phyloP scores from a whole-genome alignment of 2,888 invertebrate genomes.

The Pasiphila rectangulata region DNA sequence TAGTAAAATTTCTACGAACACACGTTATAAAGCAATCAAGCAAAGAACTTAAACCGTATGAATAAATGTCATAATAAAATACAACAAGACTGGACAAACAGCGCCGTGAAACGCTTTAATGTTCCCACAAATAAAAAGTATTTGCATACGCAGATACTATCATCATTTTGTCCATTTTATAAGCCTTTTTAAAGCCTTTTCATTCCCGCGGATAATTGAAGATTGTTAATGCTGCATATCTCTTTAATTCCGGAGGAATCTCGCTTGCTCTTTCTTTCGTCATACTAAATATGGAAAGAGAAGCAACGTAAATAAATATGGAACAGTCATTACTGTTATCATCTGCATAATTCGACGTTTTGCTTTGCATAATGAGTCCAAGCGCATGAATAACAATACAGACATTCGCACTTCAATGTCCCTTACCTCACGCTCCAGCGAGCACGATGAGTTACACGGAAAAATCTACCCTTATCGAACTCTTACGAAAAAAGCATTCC shows the following conservation, averaged over 20 bases:
- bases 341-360: slow-evolving; percentile 65
- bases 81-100: slow-evolving; percentile 19
- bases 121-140: slow-evolving; percentile 27
- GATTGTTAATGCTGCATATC: slow-evolving; percentile 23
- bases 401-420: slow-evolving; percentile 47
- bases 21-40: slow-evolving; percentile 12
- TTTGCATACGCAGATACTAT: slow-evolving; percentile 28
- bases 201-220: slow-evolving; percentile 19
- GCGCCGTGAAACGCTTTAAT: slow-evolving; percentile 22
- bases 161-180: slow-evolving; percentile 28
- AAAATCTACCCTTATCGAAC: slow-evolving; percentile 16
- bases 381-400: slow-evolving; percentile 55
- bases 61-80: slow-evolving; percentile 9
- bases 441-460: slow-evolving; percentile 26
- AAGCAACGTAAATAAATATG: slow-evolving; percentile 49
- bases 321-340: slow-evolving; percentile 56
- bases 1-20: slow-evolving; percentile 6
- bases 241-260: slow-evolving; percentile 9
- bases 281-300: slow-evolving; percentile 38
- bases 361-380: slow-evolving; percentile 60
- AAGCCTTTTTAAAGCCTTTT: slow-evolving; percentile 26
- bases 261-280: slow-evolving; percentile 15
- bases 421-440: slow-evolving; percentile 36
- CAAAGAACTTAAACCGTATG: slow-evolving; percentile 10
- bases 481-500: slow-evolving; percentile 21